These are phyloP conservation scores for Pogonocherus hispidulus DNA, from an alignment of 2,888 invertebrate species.

Conservation along the genomic window DNA sequence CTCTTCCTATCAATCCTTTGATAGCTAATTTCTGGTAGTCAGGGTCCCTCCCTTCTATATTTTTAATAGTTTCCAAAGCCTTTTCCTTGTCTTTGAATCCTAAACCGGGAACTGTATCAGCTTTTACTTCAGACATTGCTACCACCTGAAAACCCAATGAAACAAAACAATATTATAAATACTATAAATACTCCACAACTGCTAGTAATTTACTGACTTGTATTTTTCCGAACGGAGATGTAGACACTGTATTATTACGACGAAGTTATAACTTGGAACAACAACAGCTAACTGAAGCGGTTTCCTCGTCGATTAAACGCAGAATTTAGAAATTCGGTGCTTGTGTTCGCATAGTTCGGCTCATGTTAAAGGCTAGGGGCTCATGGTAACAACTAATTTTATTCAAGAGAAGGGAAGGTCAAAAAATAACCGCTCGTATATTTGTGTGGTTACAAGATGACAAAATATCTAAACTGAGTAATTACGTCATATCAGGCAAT, in stretches of 20 bases:
- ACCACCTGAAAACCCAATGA: conserved; percentile 17
- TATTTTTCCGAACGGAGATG: neutral
- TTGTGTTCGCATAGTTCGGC: conserved; percentile 35
- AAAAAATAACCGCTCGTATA: conserved; percentile 36
- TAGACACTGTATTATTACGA: neutral
- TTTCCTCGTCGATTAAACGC: conserved; percentile 37
- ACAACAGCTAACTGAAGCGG: conserved; percentile 30
- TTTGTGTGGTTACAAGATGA: conserved; percentile 49
- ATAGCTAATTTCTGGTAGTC: conserved; percentile 83
- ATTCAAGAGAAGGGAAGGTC: conserved; percentile 40
- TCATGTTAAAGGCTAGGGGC: conserved; percentile 38
- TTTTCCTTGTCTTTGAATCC: conserved; percentile 86
- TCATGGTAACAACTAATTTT: conserved; percentile 46
- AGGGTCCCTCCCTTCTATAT: conserved; percentile 80
- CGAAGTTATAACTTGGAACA: conserved; percentile 50
- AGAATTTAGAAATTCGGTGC: conserved; percentile 46
- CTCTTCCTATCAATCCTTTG: conserved; percentile 79
- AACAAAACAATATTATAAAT: neutral
- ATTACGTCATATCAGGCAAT: conserved; percentile 55
- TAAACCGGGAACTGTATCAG: conserved; percentile 79
- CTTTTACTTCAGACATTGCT: conserved; percentile 63
- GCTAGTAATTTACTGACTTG: conserved; percentile 17
- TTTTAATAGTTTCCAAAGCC: conserved; percentile 77
- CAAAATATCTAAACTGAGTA: conserved; percentile 56
- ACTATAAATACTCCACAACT: too few relatives aligned